phyloP scores from a whole-genome alignment of 2,113 vertebrate species.

The Psephotus haematonotus region DNA sequence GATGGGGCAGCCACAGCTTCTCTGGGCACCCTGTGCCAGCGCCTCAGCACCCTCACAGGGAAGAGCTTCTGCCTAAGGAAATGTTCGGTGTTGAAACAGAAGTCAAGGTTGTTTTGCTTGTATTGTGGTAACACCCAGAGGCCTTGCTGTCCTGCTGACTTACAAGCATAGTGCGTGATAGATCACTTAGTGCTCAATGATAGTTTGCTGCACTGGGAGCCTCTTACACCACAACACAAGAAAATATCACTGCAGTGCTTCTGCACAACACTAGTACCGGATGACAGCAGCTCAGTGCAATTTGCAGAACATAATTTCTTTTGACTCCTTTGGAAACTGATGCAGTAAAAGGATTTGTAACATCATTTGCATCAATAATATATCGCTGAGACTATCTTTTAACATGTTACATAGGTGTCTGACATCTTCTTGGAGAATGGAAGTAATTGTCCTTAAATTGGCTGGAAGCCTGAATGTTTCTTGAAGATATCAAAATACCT shows the following conservation, averaged over 20 bases:
- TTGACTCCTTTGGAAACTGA: not conserved
- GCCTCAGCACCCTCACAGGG: not conserved
- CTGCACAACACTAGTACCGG: not conserved
- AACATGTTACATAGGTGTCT: not conserved
- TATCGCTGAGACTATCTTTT: not conserved
- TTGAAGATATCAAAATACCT: not conserved
- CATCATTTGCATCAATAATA: not conserved
- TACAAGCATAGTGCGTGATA: no score
- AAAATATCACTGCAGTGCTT: not conserved
- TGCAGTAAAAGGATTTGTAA: not conserved
- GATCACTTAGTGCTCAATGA: rapidly evolving
- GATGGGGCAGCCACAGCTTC: not conserved
- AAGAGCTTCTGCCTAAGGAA: not conserved
- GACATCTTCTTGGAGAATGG: not conserved
- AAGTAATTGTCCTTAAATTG: not conserved
- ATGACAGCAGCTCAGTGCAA: not conserved
- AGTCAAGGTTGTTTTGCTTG: not conserved
- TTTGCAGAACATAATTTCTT: not conserved
- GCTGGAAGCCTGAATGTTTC: not conserved
- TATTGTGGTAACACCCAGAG: not conserved
- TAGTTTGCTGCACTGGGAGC: not conserved
- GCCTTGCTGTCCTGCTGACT: not conserved
- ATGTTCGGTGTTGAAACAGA: not conserved
- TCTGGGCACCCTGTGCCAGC: not conserved
- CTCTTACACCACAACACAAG: not conserved